phyloP scores from a whole-genome alignment of 2,888 invertebrate genomes.

The Entomobrya multifasciata region DNA sequence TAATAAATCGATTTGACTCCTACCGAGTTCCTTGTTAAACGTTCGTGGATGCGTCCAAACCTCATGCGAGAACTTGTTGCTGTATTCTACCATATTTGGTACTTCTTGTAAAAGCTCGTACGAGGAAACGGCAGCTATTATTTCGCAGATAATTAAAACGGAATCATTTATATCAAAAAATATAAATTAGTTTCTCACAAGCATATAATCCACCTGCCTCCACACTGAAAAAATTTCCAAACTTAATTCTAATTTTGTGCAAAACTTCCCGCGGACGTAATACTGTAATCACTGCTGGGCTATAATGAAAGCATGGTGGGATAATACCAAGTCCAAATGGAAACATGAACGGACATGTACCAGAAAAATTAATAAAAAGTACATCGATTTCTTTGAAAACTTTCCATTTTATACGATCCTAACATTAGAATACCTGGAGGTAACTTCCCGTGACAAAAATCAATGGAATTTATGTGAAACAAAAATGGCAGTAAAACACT shows the following conservation, averaged over 20 bases:
- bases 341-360: neutral
- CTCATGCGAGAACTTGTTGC: slow-evolving; percentile 57
- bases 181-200: neutral
- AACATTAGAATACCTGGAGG: too few species aligned
- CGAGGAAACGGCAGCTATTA: slow-evolving; percentile 48
- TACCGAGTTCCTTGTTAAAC: too few species aligned
- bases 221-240: slow-evolving; percentile 55
- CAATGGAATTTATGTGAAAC: too few species aligned
- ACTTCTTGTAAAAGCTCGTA: slow-evolving; percentile 64
- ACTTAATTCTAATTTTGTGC: neutral
- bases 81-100: slow-evolving; percentile 69
- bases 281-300: neutral
- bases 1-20: too few species aligned
- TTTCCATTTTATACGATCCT: too few species aligned
- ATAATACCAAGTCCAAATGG: slow-evolving; percentile 57
- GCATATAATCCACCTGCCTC: slow-evolving; percentile 29
- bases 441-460: too few species aligned
- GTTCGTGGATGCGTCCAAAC: slow-evolving; percentile 62
- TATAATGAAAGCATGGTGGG: neutral
- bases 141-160: too few species aligned
- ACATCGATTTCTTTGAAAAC: too few species aligned
- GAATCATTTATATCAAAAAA: too few species aligned
- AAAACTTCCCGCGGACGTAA: slow-evolving; percentile 39
- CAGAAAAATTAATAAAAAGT: too few species aligned
- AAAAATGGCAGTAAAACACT: too few species aligned